Evolutionary conservation across 1,140 invertebrate species (phyloP).

Genomic region (Ericerus pela): DNA sequence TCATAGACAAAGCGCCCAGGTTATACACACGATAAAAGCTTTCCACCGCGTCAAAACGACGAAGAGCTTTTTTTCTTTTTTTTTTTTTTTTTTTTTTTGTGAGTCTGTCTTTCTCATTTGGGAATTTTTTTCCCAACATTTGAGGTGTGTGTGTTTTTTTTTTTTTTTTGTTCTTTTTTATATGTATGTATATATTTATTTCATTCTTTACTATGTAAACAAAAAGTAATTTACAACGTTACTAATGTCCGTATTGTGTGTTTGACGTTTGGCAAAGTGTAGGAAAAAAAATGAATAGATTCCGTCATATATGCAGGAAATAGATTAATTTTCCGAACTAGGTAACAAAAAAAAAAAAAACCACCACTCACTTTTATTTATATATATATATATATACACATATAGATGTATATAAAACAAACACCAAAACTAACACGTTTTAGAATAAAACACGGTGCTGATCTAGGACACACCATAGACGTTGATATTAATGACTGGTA

Average conservation of each 20-base stretch:
- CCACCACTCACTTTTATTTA: too few relatives aligned
- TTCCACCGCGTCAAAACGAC: background rate
- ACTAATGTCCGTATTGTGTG: conserved; percentile 8
- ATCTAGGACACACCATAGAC: conserved; percentile 6
- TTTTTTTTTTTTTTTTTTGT: background rate
- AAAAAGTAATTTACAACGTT: conserved; percentile 6
- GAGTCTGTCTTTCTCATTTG: too few relatives aligned
- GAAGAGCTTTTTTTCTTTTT: background rate
- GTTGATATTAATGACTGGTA: conserved; percentile 3
- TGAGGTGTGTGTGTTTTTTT: too few relatives aligned
- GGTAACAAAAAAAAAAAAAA: background rate
- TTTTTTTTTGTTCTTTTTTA: too few relatives aligned
- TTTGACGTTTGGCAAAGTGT: background rate
- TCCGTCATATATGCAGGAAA: background rate
- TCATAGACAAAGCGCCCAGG: background rate
- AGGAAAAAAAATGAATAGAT: background rate
- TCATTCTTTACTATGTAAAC: conserved; percentile 1
- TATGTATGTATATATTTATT: too few relatives aligned
- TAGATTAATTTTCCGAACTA: conserved; percentile 9
- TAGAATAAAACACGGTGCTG: background rate
- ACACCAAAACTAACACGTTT: too few relatives aligned
- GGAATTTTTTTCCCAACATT: too few relatives aligned
- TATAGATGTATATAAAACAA: too few relatives aligned
- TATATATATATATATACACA: too few relatives aligned
- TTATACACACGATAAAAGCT: background rate